Conservation (phyloP, 2,113 vertebrate species). For the Vimba vimba region DNA sequence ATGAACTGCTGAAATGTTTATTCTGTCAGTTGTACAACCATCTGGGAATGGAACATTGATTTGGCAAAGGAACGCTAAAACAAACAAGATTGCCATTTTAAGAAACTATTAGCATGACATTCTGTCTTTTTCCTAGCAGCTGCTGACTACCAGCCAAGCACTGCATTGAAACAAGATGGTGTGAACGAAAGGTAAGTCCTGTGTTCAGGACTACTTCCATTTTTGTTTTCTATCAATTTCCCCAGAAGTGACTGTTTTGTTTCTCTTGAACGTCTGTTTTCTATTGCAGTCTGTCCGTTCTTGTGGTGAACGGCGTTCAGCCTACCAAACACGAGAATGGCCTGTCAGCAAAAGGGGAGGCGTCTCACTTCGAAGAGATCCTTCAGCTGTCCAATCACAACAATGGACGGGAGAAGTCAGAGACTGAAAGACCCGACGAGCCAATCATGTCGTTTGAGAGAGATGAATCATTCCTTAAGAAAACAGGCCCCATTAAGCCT, state of each 20-base stretch:
- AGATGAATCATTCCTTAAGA: slow-evolving; percentile 90
- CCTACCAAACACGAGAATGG: slow-evolving; percentile 86
- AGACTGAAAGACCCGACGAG: slow-evolving; percentile 72
- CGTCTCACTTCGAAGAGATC: slow-evolving; percentile 75
- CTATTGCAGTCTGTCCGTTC: slow-evolving; percentile 70
- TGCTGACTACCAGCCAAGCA: slow-evolving; percentile 59
- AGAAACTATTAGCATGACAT: slow-evolving; percentile 16
- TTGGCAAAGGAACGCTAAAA: background rate
- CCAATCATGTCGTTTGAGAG: slow-evolving; percentile 86
- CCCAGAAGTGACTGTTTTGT: background rate
- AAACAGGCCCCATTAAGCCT: slow-evolving; percentile 84
- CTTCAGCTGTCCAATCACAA: slow-evolving; percentile 79
- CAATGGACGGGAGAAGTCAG: slow-evolving; percentile 73
- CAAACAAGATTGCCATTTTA: background rate
- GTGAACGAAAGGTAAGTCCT: slow-evolving; percentile 67
- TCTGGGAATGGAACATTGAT: background rate
- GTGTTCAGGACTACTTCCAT: background rate
- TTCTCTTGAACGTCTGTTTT: background rate
- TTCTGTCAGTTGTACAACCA: slow-evolving; percentile 16
- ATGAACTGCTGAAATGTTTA: slow-evolving; percentile 35
- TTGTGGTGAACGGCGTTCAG: slow-evolving; percentile 86
- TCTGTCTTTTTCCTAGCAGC: slow-evolving; percentile 48
- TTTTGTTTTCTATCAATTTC: background rate
- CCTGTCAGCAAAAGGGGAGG: slow-evolving; percentile 79
- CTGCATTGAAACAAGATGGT: slow-evolving; percentile 60